Base-by-base conservation (phyloP, 2,113 vertebrate species). In the Ondatra zibethicus region DNA sequence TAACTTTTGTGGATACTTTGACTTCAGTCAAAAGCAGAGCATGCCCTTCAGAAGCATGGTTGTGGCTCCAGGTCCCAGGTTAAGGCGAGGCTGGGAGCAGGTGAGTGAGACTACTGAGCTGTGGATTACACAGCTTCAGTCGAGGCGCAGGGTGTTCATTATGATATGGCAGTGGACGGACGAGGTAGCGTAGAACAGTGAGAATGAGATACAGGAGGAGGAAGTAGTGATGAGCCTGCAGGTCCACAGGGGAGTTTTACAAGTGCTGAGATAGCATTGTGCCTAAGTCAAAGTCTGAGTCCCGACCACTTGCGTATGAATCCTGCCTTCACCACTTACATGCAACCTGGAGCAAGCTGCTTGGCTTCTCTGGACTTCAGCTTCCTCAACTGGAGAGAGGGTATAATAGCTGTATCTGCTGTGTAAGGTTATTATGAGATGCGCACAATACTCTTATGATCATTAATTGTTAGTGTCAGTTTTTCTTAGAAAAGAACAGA, bases 1-100 rank as follows among this genome's bases (percentile, higher is more conserved):
- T 27, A 76, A 52, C 52, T 77, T 89, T 87, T 63, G 45, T 29
- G 82, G 85, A 66, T 66, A 82, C 72, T 77, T 89, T 47, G 63
- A 27, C 42, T 96, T 96, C 84, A 86, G 87, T 86, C 63, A 70
- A 45, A 75, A 80, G 55, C 75, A 75, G 39, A n/a, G 86, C 58
- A 75, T 65, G 13, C 88, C 29, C 78, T 89, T 95, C 63, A 33
- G 86, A 93, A 89, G 89, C 55, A 66, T 55, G 39, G 31, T 91
- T 70, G 73, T 76, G 65, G 19, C 42, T 61, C 7, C 3, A 27
- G 27, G 16, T 84, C 50, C 39, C 33, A 33, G 68, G 39, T 29
- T 72, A 23, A 78, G 80, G 66, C 29, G 65, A 89, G 84, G 81
- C 17, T 70, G 45, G 61, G 68, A 58, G 65, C 70, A 92, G 77